These are phyloP conservation scores for Triplophysa bombifrons DNA, from an alignment of 2,797 vertebrate genomes.

Conservation along the genomic window DNA sequence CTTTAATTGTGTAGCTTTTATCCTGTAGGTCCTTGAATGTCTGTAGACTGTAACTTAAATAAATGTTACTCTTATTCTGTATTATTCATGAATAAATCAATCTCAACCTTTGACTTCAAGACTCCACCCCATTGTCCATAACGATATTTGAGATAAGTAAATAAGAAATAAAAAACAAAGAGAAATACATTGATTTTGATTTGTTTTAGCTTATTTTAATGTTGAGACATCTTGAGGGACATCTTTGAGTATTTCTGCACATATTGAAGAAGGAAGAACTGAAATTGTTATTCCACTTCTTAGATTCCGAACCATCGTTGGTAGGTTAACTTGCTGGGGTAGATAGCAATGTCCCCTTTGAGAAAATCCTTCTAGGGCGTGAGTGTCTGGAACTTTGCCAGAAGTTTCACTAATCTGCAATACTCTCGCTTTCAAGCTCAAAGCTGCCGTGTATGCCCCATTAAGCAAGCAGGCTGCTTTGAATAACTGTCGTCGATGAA, in stretches of 20 bases:
- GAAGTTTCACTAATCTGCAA: constrained; percentile 5
- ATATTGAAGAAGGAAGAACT: neutral
- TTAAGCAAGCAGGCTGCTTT: constrained; percentile 54
- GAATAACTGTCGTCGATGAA: constrained; percentile 62
- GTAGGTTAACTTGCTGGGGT: constrained; percentile 9
- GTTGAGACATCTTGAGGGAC: too few species aligned
- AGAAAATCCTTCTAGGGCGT: neutral
- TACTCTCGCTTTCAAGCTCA: constrained; percentile 19
- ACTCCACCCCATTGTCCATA: too few species aligned
- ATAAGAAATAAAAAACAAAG: too few species aligned
- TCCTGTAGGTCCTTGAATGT: too few species aligned
- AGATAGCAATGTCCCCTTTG: neutral
- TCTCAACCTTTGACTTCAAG: too few species aligned
- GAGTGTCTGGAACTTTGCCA: constrained; percentile 37
- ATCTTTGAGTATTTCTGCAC: too few species aligned
- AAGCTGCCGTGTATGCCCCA: constrained; percentile 19
- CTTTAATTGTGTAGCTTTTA: too few species aligned
- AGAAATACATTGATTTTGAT: too few species aligned
- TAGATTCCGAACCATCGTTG: constrained; percentile 42
- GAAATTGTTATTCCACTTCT: constrained; percentile 31
- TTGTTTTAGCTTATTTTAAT: too few species aligned
- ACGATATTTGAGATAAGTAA: too few species aligned
- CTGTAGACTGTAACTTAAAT: neutral
- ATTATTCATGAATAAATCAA: too few species aligned
- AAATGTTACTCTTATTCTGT: neutral